A percentile compares a stretch with the other conserved stretches of the same genome.
These are phyloP conservation scores for Phodopus roborovskii DNA, from an alignment of 2,113 vertebrate genomes.

Conservation along the genomic window DNA sequence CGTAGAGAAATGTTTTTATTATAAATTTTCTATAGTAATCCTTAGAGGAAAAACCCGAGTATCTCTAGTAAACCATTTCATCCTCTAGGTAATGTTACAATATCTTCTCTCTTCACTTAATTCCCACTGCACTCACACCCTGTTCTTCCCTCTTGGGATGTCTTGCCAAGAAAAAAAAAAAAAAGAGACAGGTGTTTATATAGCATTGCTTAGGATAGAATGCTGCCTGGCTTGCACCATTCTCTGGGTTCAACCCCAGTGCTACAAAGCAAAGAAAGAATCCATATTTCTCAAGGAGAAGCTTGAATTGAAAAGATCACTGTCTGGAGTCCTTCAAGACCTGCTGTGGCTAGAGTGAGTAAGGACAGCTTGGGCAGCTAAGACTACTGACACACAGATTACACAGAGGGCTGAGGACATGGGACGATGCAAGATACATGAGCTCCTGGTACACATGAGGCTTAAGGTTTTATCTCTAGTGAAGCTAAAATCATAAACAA, in stretches of 20 bases:
- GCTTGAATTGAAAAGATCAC: not conserved
- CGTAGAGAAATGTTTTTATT: not conserved
- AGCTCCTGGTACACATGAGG: not conserved
- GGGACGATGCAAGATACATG: not conserved
- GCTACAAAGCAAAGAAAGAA: not conserved
- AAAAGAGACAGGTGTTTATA: not conserved
- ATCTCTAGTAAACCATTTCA: not conserved
- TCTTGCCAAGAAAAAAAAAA: not conserved
- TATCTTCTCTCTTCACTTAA: not conserved
- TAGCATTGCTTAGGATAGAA: not conserved
- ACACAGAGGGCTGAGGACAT: not conserved
- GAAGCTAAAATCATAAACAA: not conserved
- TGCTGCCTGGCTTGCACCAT: not conserved
- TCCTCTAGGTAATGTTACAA: not conserved
- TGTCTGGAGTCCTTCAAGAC: not conserved
- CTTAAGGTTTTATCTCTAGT: not conserved
- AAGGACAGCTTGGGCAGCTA: not conserved
- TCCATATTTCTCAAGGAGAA: not conserved
- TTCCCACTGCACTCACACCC: not conserved
- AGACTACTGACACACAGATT: not conserved
- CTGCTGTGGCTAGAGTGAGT: not conserved
- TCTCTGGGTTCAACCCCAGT: not conserved
- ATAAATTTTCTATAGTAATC: not conserved
- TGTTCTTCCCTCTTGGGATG: not conserved
- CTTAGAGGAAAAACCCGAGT: not conserved